phyloP scores from a whole-genome alignment of 2,113 vertebrate species.

The Daphoenositta chrysoptera region DNA sequence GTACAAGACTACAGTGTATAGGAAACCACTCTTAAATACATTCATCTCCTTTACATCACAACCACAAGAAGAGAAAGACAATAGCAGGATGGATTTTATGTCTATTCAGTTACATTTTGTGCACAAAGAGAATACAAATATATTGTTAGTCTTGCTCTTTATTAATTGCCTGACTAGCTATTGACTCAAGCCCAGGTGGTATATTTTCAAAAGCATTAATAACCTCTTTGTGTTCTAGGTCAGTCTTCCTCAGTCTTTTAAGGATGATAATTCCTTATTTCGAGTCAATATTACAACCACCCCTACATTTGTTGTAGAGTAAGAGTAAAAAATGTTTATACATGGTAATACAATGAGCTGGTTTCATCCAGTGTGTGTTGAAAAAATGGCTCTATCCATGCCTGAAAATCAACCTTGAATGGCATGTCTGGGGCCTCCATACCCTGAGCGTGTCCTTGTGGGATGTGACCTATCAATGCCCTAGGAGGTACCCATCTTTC shows the following conservation, averaged over 20 bases:
- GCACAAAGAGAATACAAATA: slow-evolving; percentile 41
- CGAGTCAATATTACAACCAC: not conserved
- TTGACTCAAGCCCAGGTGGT: slow-evolving; percentile 14
- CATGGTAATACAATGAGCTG: not conserved
- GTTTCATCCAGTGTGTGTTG: not conserved
- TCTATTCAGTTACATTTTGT: slow-evolving; percentile 21
- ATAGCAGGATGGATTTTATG: slow-evolving; percentile 48
- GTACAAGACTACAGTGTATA: slow-evolving; percentile 34
- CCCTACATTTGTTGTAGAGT: not conserved
- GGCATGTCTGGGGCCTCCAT: fast-evolving
- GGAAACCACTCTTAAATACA: slow-evolving; percentile 46
- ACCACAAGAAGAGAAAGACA: slow-evolving; percentile 6
- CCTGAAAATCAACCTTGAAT: not conserved
- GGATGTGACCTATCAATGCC: not conserved
- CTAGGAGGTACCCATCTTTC: not conserved
- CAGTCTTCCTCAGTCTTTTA: slow-evolving; percentile 21
- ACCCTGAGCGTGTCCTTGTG: not conserved
- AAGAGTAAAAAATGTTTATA: slow-evolving; percentile 6
- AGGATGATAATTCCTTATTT: slow-evolving; percentile 11
- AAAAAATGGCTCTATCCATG: not conserved
- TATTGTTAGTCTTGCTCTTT: slow-evolving; percentile 45
- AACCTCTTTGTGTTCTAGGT: slow-evolving; percentile 45
- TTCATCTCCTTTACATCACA: slow-evolving; percentile 33
- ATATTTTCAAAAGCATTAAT: slow-evolving; percentile 55
- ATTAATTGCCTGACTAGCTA: slow-evolving; percentile 41